These are phyloP conservation scores for Lacerta agilis DNA, from an alignment of 2,797 vertebrate species.

Conservation along the genomic window DNA sequence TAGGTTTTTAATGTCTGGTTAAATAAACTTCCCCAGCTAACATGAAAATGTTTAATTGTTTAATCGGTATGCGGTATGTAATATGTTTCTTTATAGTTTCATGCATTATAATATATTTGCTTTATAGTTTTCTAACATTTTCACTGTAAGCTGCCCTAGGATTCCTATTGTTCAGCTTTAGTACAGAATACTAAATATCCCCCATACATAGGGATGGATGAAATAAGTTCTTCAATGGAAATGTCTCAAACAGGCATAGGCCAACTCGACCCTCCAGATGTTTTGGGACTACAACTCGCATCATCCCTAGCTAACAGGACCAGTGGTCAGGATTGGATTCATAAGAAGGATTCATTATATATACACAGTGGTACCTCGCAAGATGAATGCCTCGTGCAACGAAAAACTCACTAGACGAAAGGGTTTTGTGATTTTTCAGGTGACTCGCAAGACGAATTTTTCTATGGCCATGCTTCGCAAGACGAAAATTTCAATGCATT, in stretches of 20 bases:
- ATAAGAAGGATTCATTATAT: no score
- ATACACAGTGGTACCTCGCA: no score
- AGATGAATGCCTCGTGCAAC: no score
- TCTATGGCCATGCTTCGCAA: no score
- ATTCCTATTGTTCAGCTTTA: not conserved
- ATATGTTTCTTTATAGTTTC: not conserved
- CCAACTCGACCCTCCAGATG: no score
- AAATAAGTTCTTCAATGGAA: not conserved
- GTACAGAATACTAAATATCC: not conserved
- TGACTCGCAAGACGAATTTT: no score
- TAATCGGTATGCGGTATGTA: not conserved
- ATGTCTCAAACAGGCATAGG: conserved; percentile 49
- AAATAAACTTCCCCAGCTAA: not conserved
- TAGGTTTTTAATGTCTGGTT: not conserved
- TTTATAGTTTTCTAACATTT: not conserved
- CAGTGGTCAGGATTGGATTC: no score
- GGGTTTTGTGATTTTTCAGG: no score
- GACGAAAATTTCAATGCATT: no score
- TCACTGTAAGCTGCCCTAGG: not conserved
- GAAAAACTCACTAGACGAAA: no score
- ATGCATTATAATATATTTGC: not conserved
- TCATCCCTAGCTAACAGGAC: no score
- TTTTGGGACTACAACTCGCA: no score
- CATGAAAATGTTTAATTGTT: not conserved
- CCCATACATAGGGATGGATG: not conserved